A percentile compares a stretch with the other conserved stretches of the same genome.
Evolutionary conservation across 2,797 vertebrate genomes (phyloP).

Genomic region (Sternarchorhynchus goeldii): DNA sequence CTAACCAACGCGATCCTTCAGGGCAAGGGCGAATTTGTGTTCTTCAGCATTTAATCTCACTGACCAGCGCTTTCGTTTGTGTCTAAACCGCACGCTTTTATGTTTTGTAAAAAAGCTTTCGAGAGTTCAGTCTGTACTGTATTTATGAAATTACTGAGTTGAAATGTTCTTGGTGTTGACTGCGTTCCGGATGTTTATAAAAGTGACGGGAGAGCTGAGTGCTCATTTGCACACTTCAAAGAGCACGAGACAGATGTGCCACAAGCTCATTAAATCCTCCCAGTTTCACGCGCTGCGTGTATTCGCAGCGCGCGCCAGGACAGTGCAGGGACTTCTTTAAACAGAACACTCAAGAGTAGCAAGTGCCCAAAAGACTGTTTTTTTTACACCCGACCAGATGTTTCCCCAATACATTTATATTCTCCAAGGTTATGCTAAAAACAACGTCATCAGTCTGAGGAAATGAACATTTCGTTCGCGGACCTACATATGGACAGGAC

Average conservation of each 20-base stretch:
- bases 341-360: neutral
- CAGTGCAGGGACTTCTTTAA: neutral
- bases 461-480: neutral
- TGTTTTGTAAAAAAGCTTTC: no score
- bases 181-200: no score
- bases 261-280: conserved; percentile 51
- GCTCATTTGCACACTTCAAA: conserved; percentile 49
- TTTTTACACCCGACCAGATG: conserved; percentile 41
- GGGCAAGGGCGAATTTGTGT: no score
- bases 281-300: conserved; percentile 4
- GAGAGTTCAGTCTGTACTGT: no score
- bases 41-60: no score
- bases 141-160: no score
- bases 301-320: conserved; percentile 4
- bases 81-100: no score
- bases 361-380: conserved; percentile 17
- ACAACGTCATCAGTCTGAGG: neutral
- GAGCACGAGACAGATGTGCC: conserved; percentile 52
- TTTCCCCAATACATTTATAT: conserved; percentile 21
- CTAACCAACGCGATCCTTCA: no score
- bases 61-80: no score
- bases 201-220: neutral
- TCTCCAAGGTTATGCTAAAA: neutral
- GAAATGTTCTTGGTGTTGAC: no score
- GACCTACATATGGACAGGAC: neutral